Percentiles rank a stretch among this genome's conserved stretches.
Conservation (phyloP, 2,797 vertebrate genomes). For the Enteromius anoplus region DNA sequence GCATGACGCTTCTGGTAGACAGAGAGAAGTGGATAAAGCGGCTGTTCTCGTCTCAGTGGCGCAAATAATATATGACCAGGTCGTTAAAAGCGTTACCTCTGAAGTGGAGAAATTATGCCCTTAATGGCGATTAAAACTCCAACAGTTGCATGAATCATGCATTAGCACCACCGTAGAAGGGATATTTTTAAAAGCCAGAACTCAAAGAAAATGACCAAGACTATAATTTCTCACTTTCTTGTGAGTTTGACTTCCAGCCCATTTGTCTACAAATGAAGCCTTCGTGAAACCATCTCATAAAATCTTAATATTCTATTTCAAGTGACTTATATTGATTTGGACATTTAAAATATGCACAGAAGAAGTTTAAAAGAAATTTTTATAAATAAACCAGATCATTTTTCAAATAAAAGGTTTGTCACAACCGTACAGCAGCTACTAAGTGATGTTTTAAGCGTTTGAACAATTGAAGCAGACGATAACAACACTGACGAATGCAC, state of each 20-base stretch:
- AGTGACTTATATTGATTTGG: constrained; percentile 53
- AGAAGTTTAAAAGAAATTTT: constrained; percentile 42
- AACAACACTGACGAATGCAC: not conserved
- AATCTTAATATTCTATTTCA: constrained; percentile 59
- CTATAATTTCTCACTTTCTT: constrained; percentile 48
- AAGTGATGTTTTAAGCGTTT: constrained; percentile 1
- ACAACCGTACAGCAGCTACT: not conserved
- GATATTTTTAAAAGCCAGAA: constrained; percentile 53
- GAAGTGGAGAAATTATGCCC: constrained; percentile 60
- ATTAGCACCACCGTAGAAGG: constrained; percentile 41
- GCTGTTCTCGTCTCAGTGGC: constrained; percentile 35
- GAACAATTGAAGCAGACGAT: not conserved
- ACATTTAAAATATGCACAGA: constrained; percentile 42
- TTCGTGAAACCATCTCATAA: constrained; percentile 47
- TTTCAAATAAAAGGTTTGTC: constrained; percentile 19
- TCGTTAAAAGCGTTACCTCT: constrained; percentile 55
- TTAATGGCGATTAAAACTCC: constrained; percentile 58
- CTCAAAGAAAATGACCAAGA: constrained; percentile 49
- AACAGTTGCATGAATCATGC: constrained; percentile 55
- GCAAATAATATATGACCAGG: constrained; percentile 56
- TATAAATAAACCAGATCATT: constrained; percentile 40
- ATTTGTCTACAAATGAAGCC: constrained; percentile 53
- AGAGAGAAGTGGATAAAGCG: constrained; percentile 19
- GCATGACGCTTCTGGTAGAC: not conserved
- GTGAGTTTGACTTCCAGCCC: constrained; percentile 27